Conservation (phyloP, 2,888 invertebrate genomes). For the Ectropis crepuscularia region DNA sequence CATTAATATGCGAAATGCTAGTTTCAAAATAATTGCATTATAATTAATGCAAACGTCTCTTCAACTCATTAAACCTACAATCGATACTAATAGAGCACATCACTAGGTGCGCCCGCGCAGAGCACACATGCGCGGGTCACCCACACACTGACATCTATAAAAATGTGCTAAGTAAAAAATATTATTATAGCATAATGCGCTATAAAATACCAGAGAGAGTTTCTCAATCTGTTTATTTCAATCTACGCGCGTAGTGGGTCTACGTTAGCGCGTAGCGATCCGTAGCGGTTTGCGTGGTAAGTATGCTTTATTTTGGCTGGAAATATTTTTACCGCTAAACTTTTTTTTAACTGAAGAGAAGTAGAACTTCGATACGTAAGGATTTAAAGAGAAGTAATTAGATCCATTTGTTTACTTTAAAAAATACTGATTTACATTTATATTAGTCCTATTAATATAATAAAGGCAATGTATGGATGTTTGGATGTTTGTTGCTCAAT, state of each 20-base stretch:
- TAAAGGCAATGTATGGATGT: too few species aligned
- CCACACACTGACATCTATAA: conserved; percentile 55
- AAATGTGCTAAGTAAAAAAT: conserved; percentile 84
- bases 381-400: too few species aligned
- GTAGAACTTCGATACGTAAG: too few species aligned
- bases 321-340: not conserved
- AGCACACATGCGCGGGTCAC: conserved; percentile 37
- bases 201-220: conserved; percentile 73
- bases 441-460: too few species aligned
- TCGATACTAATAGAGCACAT: conserved; percentile 38
- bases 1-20: conserved; percentile 13
- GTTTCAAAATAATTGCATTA: conserved; percentile 20
- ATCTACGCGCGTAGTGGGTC: conserved; percentile 46
- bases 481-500: too few species aligned
- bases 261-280: conserved; percentile 43
- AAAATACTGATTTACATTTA: too few species aligned
- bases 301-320: conserved; percentile 39
- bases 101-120: conserved; percentile 60
- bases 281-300: conserved; percentile 47
- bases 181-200: conserved; percentile 81
- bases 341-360: too few species aligned
- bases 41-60: conserved; percentile 18
- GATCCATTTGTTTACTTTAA: too few species aligned
- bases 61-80: conserved; percentile 18
- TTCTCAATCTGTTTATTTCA: conserved; percentile 64